These are phyloP conservation scores for Puntigrus tetrazona DNA, from an alignment of 2,113 vertebrate species.

Conservation along the genomic window DNA sequence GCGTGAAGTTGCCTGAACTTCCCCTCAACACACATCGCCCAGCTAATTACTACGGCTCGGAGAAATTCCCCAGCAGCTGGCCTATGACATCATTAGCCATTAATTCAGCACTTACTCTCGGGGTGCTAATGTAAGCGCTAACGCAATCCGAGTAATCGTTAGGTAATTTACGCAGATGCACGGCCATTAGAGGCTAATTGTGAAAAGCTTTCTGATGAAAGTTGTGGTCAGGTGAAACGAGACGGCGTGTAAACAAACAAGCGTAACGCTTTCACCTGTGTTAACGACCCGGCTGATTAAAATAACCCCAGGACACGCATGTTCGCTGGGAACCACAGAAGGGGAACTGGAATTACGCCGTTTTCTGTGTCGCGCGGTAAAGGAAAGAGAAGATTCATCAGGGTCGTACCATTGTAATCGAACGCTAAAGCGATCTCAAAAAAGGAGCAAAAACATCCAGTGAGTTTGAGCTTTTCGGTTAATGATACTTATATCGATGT, in stretches of 20 bases:
- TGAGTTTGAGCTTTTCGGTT: no score
- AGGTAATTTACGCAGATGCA: conserved; percentile 43
- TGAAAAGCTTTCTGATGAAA: conserved; percentile 36
- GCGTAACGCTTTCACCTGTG: conserved; percentile 23
- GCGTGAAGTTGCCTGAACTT: background rate
- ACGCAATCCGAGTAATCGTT: conserved; percentile 34
- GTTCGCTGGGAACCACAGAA: background rate
- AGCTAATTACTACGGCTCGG: conserved; percentile 7
- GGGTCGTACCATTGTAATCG: no score
- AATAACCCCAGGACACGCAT: conserved; percentile 1
- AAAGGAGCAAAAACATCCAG: background rate
- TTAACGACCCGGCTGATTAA: conserved; percentile 21
- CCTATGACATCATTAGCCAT: conserved; percentile 47
- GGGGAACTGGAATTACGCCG: background rate
- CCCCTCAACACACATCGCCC: background rate
- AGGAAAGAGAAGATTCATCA: no score
- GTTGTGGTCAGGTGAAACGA: conserved; percentile 24
- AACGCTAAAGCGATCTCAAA: no score
- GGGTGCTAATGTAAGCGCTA: conserved; percentile 40
- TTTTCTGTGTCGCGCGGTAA: background rate
- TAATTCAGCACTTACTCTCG: conserved; percentile 21
- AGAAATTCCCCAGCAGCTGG: conserved; percentile 18
- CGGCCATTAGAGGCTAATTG: conserved; percentile 45
- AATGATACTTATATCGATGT: no score
- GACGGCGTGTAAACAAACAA: conserved; percentile 38